phyloP scores from a whole-genome alignment of 1,140 invertebrate genomes.

The Drosophila lacertosa region DNA sequence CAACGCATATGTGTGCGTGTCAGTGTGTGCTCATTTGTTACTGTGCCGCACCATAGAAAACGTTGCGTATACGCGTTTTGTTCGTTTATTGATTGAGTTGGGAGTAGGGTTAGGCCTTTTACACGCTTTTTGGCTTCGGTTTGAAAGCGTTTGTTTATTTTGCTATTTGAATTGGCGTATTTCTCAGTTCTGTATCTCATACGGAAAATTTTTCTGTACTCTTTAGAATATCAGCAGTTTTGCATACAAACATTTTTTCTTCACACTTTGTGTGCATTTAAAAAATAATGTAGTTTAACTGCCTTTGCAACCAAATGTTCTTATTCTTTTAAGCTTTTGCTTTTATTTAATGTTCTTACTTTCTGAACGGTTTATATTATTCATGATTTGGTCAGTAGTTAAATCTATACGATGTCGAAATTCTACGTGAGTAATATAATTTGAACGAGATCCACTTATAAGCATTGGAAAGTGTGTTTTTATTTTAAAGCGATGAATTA shows the following conservation, averaged over 20 bases:
- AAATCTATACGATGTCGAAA: constrained; percentile 7
- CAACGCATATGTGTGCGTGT: constrained; percentile 28
- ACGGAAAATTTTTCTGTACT: constrained; percentile 10
- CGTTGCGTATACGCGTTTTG: constrained; percentile 80
- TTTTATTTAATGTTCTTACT: too few species aligned
- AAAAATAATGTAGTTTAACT: too few species aligned
- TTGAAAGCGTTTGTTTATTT: constrained; percentile 56
- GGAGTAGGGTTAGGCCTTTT: constrained; percentile 47
- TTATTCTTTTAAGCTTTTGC: too few species aligned
- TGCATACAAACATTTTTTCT: too few species aligned
- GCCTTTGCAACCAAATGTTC: too few species aligned
- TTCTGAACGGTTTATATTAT: background rate
- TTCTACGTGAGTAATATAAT: constrained; percentile 54
- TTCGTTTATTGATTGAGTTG: constrained; percentile 78
- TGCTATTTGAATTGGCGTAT: constrained; percentile 50
- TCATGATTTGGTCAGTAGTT: background rate
- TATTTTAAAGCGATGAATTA: constrained; percentile 24
- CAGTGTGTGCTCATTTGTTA: constrained; percentile 68
- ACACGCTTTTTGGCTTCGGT: constrained; percentile 56
- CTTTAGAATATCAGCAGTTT: too few species aligned
- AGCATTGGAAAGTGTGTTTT: background rate
- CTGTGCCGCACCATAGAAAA: constrained; percentile 64
- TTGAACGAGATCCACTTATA: constrained; percentile 38
- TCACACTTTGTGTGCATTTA: too few species aligned
- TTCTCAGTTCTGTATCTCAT: background rate